Evolutionary conservation across 2,113 vertebrate species (phyloP).

Genomic region (Nipponia nippon): DNA sequence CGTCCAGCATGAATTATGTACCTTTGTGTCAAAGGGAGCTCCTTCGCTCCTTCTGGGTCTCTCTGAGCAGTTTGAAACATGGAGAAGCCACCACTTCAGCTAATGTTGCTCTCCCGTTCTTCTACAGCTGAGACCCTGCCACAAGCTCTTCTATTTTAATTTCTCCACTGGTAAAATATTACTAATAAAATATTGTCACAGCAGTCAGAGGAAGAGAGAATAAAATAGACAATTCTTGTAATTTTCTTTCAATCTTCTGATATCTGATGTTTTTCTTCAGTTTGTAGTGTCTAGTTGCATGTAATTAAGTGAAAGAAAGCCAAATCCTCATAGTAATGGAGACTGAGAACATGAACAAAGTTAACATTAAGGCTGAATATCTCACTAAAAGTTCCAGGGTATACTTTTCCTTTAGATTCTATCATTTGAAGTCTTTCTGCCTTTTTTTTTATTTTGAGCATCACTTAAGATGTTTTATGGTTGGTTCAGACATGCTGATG

Average conservation of each 20-base stretch:
- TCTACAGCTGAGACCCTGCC: neutral
- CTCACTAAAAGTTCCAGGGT: neutral
- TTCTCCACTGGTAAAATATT: neutral
- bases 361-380: neutral
- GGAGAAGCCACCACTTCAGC: neutral
- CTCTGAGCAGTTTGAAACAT: neutral
- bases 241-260: neutral
- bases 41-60: neutral
- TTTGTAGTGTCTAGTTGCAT: neutral
- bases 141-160: neutral
- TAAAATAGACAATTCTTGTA: neutral
- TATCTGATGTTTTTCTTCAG: neutral
- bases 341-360: neutral
- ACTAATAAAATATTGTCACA: neutral
- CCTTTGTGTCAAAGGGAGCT: neutral
- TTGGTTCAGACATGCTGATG: neutral
- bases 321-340: neutral
- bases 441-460: neutral
- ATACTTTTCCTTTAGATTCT: neutral
- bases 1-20: rapidly evolving
- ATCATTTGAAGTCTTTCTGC: neutral
- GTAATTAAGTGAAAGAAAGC: neutral
- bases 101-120: neutral
- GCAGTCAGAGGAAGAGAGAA: neutral
- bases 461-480: neutral